Percentiles rank a stretch among this genome's conserved stretches.
These are phyloP conservation scores for Dendrolimus punctatus DNA, from an alignment of 1,140 invertebrate genomes.

Conservation along the genomic window DNA sequence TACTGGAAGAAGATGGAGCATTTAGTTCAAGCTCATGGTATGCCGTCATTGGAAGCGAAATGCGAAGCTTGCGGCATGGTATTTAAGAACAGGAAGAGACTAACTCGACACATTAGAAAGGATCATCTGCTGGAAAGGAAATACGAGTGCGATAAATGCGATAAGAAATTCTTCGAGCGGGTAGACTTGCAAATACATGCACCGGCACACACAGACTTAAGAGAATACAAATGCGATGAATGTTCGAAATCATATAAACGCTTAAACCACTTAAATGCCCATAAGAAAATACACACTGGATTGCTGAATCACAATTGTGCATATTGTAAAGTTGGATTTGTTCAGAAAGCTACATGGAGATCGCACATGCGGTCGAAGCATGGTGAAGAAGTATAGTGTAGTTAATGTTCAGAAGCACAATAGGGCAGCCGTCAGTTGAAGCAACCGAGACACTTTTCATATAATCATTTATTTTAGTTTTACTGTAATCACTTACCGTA, in stretches of 20 bases:
- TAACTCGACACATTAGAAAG: constrained; percentile 27
- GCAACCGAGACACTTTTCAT: no score
- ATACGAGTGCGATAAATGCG: constrained; percentile 42
- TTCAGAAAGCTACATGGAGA: no score
- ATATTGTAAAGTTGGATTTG: no score
- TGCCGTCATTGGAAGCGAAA: constrained; percentile 2
- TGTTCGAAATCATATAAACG: constrained; percentile 2
- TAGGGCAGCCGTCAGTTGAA: no score
- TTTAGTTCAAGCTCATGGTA: constrained; percentile 4
- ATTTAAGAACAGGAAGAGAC: constrained; percentile 21
- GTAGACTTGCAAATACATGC: constrained; percentile 12
- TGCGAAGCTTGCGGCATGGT: constrained; percentile 18
- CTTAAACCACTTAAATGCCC: no score
- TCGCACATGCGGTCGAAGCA: no score
- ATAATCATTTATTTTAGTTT: no score
- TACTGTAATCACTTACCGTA: no score
- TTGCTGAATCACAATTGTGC: no score
- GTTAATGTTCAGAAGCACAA: no score
- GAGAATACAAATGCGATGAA: constrained; percentile 9
- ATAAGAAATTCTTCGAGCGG: constrained; percentile 42
- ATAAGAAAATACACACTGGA: no score
- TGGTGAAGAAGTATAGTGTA: no score
- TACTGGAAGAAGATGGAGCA: constrained; percentile 5
- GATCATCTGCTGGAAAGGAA: constrained; percentile 34
- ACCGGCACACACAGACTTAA: constrained; percentile 9